These are phyloP conservation scores for Notospermus geniculatus DNA, from an alignment of 1,140 invertebrate genomes.

Conservation along the genomic window DNA sequence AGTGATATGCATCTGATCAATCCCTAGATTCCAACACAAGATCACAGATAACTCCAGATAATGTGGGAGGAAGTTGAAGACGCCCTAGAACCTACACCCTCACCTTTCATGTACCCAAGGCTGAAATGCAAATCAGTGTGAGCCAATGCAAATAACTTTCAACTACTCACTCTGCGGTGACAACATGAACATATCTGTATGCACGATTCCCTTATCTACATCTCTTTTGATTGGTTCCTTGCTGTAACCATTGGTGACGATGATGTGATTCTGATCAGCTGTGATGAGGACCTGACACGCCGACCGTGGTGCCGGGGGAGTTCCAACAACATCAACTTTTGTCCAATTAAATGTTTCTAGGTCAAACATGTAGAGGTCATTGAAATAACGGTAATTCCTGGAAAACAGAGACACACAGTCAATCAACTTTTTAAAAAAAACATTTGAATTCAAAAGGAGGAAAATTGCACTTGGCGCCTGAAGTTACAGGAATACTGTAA, in stretches of 20 bases:
- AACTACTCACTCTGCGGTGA: slow-evolving; percentile 66
- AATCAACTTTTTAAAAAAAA: too few species aligned
- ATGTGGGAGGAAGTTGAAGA: too few species aligned
- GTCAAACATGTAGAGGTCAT: slow-evolving; percentile 83
- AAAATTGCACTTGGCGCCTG: too few species aligned
- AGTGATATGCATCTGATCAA: too few species aligned
- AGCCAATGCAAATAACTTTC: neutral
- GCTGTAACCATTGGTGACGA: slow-evolving; percentile 86
- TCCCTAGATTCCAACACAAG: too few species aligned
- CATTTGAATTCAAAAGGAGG: too few species aligned
- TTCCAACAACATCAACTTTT: slow-evolving; percentile 67
- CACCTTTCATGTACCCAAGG: too few species aligned
- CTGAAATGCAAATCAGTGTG: too few species aligned
- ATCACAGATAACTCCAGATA: too few species aligned
- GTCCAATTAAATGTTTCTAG: slow-evolving; percentile 78
- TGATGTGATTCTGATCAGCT: slow-evolving; percentile 63
- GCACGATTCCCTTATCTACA: slow-evolving; percentile 75
- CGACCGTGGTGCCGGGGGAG: slow-evolving; percentile 56
- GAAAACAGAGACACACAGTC: too few species aligned
- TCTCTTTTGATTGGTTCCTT: slow-evolving; percentile 77
- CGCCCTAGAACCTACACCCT: too few species aligned
- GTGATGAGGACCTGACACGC: slow-evolving; percentile 69
- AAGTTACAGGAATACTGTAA: too few species aligned
- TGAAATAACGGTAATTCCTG: slow-evolving; percentile 84
- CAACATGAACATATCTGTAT: slow-evolving; percentile 80